Evolutionary conservation across 2,888 invertebrate genomes (phyloP).

Genomic region (Chrysolina americana): DNA sequence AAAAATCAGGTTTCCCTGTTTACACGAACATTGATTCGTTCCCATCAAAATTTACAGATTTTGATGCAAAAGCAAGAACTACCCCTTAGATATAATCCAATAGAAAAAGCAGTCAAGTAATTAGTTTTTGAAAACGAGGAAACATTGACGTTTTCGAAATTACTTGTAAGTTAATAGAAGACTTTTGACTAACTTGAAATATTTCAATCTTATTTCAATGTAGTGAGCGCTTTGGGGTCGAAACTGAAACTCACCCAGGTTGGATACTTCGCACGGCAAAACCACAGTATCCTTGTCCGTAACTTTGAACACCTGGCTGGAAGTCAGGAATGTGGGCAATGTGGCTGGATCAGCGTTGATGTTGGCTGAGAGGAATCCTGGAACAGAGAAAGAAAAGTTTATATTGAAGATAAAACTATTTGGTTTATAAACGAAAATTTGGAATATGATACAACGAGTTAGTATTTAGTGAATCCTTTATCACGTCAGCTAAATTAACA

Average conservation of each 20-base stretch:
- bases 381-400: conserved; percentile 49
- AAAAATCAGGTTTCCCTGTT: too few relatives aligned
- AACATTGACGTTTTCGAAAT: too few relatives aligned
- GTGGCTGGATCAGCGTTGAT: conserved; percentile 66
- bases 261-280: conserved; percentile 74
- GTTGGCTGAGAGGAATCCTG: conserved; percentile 64
- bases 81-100: too few relatives aligned
- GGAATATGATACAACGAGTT: too few relatives aligned
- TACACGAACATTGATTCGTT: too few relatives aligned
- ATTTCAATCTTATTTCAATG: not conserved
- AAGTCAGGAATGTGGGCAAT: conserved; percentile 68
- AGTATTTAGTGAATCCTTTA: too few relatives aligned
- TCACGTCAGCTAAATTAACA: too few relatives aligned
- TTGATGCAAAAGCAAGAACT: too few relatives aligned
- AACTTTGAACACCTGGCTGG: conserved; percentile 72
- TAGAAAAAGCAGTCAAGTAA: too few relatives aligned
- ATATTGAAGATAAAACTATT: not conserved
- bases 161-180: not conserved
- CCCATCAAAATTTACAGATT: too few relatives aligned
- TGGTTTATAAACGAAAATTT: not conserved
- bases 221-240: not conserved
- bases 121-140: too few relatives aligned
- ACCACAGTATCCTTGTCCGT: conserved; percentile 73
- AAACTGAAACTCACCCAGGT: conserved; percentile 70
- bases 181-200: too few relatives aligned